phyloP scores from a whole-genome alignment of 2,888 invertebrate species.

The Meganola albula region DNA sequence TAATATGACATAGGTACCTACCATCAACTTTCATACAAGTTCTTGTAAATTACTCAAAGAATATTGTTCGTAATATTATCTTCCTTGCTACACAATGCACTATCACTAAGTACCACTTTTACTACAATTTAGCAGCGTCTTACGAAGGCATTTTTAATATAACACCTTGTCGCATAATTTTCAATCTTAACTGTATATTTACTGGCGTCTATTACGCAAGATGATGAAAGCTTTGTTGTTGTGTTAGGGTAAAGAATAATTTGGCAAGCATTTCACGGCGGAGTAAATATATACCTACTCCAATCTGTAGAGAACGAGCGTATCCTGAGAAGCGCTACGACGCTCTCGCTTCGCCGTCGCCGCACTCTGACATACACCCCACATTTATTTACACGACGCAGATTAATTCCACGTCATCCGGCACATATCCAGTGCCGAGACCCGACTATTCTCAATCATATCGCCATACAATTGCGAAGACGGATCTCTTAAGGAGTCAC shows the following conservation, averaged over 20 bases:
- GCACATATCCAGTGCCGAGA: slow-evolving; percentile 49
- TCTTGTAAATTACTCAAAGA: too few species aligned
- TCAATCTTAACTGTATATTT: slow-evolving; percentile 41
- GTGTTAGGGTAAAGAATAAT: slow-evolving; percentile 45
- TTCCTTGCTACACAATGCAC: too few species aligned
- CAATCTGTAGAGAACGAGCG: slow-evolving; percentile 41
- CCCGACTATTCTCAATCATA: slow-evolving; percentile 47
- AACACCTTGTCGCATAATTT: slow-evolving; percentile 30
- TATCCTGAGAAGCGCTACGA: slow-evolving; percentile 32
- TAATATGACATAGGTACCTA: too few species aligned
- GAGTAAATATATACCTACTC: slow-evolving; percentile 31
- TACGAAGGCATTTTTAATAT: slow-evolving; percentile 14
- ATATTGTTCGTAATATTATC: too few species aligned
- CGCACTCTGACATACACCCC: slow-evolving; percentile 52
- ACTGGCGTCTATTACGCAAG: slow-evolving; percentile 35
- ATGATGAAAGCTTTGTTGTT: slow-evolving; percentile 44
- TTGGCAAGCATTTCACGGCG: slow-evolving; percentile 37
- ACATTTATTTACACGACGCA: slow-evolving; percentile 68
- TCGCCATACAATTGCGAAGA: slow-evolving; percentile 35
- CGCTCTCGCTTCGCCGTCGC: slow-evolving; percentile 32
- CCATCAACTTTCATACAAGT: too few species aligned
- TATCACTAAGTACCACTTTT: too few species aligned
- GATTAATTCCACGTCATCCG: slow-evolving; percentile 66
- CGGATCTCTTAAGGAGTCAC: slow-evolving; percentile 20
- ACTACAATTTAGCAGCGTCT: too few species aligned